These are phyloP conservation scores for Styela plicata DNA, from an alignment of 23 tunicate species.

Conservation along the genomic window DNA sequence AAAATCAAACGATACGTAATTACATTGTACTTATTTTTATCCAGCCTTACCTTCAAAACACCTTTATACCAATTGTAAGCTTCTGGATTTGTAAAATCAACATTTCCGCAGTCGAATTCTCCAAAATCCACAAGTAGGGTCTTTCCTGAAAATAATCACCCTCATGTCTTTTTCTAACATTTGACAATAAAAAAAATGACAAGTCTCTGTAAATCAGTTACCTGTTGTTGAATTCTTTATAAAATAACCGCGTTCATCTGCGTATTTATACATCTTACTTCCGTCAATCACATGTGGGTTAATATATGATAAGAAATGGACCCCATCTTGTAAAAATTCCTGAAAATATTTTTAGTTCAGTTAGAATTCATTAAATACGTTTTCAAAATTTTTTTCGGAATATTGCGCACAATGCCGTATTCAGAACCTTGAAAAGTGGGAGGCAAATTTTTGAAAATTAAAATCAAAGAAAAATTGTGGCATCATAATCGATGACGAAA, in stretches of 20 bases:
- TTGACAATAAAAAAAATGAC: background rate
- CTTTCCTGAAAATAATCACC: slow-evolving; percentile 7
- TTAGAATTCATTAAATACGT: too few species aligned
- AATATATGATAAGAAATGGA: slow-evolving; percentile 82
- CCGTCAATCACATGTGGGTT: slow-evolving; percentile 93
- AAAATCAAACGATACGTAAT: too few species aligned
- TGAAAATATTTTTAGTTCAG: too few species aligned
- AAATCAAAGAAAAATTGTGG: too few species aligned
- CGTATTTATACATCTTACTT: slow-evolving; percentile 67
- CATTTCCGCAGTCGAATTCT: slow-evolving; percentile 78
- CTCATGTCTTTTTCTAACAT: background rate
- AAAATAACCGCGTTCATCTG: slow-evolving; percentile 52
- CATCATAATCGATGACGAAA: too few species aligned
- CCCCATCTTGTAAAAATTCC: slow-evolving; percentile 30
- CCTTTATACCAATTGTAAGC: slow-evolving; percentile 95
- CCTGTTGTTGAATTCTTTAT: slow-evolving; percentile 72
- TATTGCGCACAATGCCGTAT: too few species aligned
- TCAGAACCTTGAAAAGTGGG: too few species aligned
- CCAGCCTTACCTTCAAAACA: slow-evolving; percentile 57
- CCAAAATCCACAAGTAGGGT: slow-evolving; percentile 76
- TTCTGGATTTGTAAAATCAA: slow-evolving; percentile 89
- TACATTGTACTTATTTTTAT: background rate
- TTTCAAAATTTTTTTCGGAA: too few species aligned
- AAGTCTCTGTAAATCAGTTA: background rate
- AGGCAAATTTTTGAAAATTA: too few species aligned